Evolutionary conservation across 2,888 invertebrate genomes (phyloP), one percentile per base, ranked within the genome.

Genomic region (Rotaria sp.): DNA sequence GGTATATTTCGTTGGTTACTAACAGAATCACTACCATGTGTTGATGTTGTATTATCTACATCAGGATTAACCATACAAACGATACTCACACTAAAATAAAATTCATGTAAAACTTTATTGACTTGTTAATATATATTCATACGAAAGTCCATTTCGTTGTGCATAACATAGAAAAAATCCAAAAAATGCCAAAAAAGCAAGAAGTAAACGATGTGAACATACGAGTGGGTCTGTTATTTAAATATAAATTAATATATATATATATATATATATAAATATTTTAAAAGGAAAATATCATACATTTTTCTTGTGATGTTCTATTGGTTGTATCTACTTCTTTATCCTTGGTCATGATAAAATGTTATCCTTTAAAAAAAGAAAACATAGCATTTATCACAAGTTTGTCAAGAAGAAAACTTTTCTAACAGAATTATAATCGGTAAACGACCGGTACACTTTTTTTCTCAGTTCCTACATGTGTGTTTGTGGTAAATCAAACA

Each of bases 41-140:
- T 1, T 67, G 67, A n/a, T n/a, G 30, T 35, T 3, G 4, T 18
- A 21, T 13, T 80, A 80, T 80, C 80, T 1, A 45, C 80, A 41
- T 45, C 45, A 15, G 80, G 80, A 45, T 80, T n/a, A 80, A 80
- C 80, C 80, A 80, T 80, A 45, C 80, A 80, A n/a, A 80, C 80
- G 26, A 80, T 41, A 5, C 41, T 15, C 26, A 80, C 80, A 26
- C 80, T 80, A 45, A n/a, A 45, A 45, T 13, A 80, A 15, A 50
- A 50, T 10, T 50, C 10, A 18, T 4, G 15, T 50, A 18, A 18
- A 50, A 15, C 26, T 38, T 74, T 5, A 38, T 38, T 38, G 7
- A 26, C 13, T 7, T 21, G 15, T n/a, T n/a, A 21, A 26, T 24
- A 11, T 26, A 45, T n/a, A 45, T 8, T 45, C 80, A 26, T 80